Evolutionary conservation across 2,888 invertebrate genomes (phyloP).

Genomic region (Drosophila limbata): DNA sequence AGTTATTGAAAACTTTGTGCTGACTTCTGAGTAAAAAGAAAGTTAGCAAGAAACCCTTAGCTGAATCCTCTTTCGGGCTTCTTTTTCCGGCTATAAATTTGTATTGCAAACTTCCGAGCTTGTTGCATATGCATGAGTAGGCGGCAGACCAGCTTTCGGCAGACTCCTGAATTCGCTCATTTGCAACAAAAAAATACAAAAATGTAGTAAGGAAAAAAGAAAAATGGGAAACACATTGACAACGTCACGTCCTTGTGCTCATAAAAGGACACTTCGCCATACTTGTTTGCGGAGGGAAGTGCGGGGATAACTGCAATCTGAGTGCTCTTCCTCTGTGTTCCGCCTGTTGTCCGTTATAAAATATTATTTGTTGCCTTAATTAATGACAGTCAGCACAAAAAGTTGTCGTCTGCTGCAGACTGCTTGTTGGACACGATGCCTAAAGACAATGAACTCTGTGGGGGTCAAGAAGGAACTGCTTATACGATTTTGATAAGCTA

Average conservation of each 20-base stretch:
- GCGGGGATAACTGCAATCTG: slow-evolving; percentile 3
- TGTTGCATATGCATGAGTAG: slow-evolving; percentile 47
- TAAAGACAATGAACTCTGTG: slow-evolving; percentile 56
- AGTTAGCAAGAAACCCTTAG: background rate
- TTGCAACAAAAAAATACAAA: slow-evolving; percentile 4
- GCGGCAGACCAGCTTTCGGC: background rate
- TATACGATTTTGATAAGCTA: background rate
- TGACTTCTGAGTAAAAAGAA: background rate
- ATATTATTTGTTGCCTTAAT: slow-evolving; percentile 56
- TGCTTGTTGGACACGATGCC: slow-evolving; percentile 24
- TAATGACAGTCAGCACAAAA: slow-evolving; percentile 64
- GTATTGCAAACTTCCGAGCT: slow-evolving; percentile 24
- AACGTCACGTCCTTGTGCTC: slow-evolving; percentile 59
- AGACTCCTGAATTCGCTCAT: slow-evolving; percentile 16
- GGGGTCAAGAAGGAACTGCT: background rate
- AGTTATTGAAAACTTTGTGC: background rate
- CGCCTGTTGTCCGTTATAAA: slow-evolving; percentile 50
- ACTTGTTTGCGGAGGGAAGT: slow-evolving; percentile 6
- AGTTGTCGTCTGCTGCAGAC: slow-evolving; percentile 12
- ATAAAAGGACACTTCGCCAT: slow-evolving; percentile 33
- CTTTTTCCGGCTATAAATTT: slow-evolving; percentile 25
- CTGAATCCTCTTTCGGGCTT: background rate
- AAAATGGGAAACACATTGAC: slow-evolving; percentile 47
- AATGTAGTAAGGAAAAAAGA: slow-evolving; percentile 8
- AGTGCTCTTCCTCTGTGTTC: slow-evolving; percentile 2